Base-by-base conservation (phyloP, 2,888 invertebrate genomes). In the Lagria hirta region DNA sequence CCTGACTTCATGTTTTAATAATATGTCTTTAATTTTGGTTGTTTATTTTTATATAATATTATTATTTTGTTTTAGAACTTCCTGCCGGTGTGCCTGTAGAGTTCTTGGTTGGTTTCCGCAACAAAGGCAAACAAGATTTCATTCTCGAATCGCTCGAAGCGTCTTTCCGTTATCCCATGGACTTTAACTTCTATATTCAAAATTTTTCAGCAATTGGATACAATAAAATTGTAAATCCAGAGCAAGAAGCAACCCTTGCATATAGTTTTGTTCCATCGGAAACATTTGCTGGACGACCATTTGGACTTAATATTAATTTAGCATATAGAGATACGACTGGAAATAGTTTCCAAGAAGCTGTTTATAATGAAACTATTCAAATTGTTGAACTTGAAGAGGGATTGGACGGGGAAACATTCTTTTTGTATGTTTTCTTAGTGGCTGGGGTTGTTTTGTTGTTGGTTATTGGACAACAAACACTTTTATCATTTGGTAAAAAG, bases 101-200 rank as follows among this genome's bases (percentile, higher is more conserved):
- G 70, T 91, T 97, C 72, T 77, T 99, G 1, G 91, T 99, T 49
- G 97, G 98, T 12, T 97, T 99, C 74, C 82, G 84, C 37, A 99
- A 99, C 77, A 92, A 91, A 67, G 99, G 97, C 29, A 80, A 84
- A 44, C 83, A 87, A 57, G 93, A 96, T 57, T 96, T 97, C 65
- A 73, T 88, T 13, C 82, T 99, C 12, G 96, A 99, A 68, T 85
- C 88, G 3, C 80, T 98, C 66, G 98, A 98, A 64, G 96, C 97
- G 0, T 97, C 98, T 0, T 97, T 99, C 83, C 86, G 97, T 58
- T 99, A 98, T 69, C 97, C 98, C 4, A 91, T 96, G 88, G 98
- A 99, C 74, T 99, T 93, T 75, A 93, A 87, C 57, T 99, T 93
- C 74, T 91, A 90, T 75, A 95, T 99, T 56, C 97, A 98, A 74